Evolutionary conservation across 2,888 invertebrate genomes (phyloP), one percentile per base, ranked within the genome.

Genomic region (Scaptomyza cyrtandrae): DNA sequence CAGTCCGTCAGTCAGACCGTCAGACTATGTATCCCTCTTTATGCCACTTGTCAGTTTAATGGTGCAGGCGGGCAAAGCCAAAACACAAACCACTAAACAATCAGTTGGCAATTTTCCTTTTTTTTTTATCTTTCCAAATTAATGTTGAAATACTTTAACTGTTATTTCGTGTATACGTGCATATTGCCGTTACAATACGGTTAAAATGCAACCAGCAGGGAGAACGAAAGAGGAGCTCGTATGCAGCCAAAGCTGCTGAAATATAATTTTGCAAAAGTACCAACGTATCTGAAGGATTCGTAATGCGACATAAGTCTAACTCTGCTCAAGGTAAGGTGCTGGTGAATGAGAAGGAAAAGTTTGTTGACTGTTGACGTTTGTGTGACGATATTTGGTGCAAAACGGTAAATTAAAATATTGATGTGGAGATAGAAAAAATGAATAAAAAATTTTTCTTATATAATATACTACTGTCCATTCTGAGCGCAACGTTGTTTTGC

Each of bases 141-240:
- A 67, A 77, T 83, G 82, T 78, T 82, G 75, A 85, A 77, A 82
- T 85, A 82, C 84, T 80, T 84, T 80, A 82, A 84, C 85, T 82
- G 76, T 74, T 82, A 69, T 76, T 86, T 82, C 76, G 80, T 86
- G 78, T 69, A 70, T 78, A 76, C 76, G 75, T 75, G 78, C 75
- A 75, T 68, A 83, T 70, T 82, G 71, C 81, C 80, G 84, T 84
- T 86, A 83, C 71, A 83, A 80, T 82, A 78, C 80, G 71, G 69
- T 77, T 80, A 77, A 82, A 63, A 66, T 48, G 14, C 56, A 60
- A 71, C 44, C 49, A 10, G 3, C 0, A 24, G 44, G 14, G 31
- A 2, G 16, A 41, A 41, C 39, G 16, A 10, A 16, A 9, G 43
- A 10, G 10, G 19, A 7, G n/a, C 14, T 7, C 9, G 31, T 9